A percentile compares a stretch with the other conserved stretches of the same genome.
Evolutionary conservation across 2,113 vertebrate species (phyloP).

Genomic region (Crypturellus undulatus): DNA sequence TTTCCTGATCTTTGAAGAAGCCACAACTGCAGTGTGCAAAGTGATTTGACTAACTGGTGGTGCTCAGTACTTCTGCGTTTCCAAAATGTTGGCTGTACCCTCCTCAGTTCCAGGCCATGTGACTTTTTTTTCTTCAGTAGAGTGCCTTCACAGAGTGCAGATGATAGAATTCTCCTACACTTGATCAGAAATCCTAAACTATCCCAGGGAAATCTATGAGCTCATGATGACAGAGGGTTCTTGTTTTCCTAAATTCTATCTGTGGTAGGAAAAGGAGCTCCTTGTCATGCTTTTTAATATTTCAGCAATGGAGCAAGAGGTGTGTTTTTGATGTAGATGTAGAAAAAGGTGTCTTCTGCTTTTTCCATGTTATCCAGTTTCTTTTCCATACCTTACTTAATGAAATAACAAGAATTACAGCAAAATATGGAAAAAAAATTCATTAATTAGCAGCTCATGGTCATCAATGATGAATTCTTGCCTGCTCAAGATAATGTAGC

Average conservation of each 20-base stretch:
- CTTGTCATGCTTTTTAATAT: neutral
- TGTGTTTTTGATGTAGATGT: neutral
- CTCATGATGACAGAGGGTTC: neutral
- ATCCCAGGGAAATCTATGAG: neutral
- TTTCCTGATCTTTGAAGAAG: neutral
- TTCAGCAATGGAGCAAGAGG: neutral
- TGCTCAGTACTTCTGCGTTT: too few relatives aligned
- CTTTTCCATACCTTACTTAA: neutral
- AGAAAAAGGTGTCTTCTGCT: neutral
- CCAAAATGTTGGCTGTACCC: neutral
- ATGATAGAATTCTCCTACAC: neutral
- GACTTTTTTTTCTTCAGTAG: too few relatives aligned
- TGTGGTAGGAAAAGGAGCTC: neutral
- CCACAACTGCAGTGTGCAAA: neutral
- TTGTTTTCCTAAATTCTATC: neutral
- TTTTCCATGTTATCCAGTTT: neutral
- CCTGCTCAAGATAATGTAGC: neutral
- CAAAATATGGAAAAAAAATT: neutral
- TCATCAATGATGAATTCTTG: neutral
- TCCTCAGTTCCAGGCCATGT: neutral
- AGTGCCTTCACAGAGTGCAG: too few relatives aligned
- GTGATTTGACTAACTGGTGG: neutral
- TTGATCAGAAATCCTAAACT: neutral
- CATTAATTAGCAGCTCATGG: neutral
- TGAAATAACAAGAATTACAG: neutral